Percentiles rank a stretch among this genome's conserved stretches.
These are phyloP conservation scores for Falco cherrug DNA, from an alignment of 2,797 vertebrate genomes.

Conservation along the genomic window DNA sequence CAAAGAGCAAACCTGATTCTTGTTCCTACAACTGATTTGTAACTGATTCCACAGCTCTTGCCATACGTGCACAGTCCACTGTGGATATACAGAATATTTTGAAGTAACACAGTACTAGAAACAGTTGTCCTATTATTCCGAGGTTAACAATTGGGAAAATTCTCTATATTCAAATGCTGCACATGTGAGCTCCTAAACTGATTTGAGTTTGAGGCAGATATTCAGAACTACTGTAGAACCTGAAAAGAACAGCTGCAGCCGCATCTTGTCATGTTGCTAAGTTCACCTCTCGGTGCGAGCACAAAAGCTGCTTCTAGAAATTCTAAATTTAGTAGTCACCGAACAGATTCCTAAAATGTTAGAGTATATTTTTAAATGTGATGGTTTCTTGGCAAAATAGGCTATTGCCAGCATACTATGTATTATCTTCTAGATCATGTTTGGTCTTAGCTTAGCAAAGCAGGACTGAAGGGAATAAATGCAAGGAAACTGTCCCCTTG, in stretches of 20 bases:
- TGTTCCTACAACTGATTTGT: neutral
- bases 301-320: neutral
- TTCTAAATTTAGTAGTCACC: neutral
- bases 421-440: neutral
- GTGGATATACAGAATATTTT: neutral
- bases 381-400: neutral
- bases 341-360: neutral
- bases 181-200: neutral
- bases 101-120: neutral
- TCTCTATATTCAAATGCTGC: neutral
- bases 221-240: neutral
- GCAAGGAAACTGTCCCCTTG: neutral
- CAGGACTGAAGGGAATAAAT: neutral
- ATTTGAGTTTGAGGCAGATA: neutral
- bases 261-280: neutral
- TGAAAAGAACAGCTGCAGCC: neutral
- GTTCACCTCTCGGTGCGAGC: neutral
- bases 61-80: neutral
- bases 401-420: accelerated
- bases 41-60: neutral
- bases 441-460: neutral
- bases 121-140: neutral
- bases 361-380: neutral
- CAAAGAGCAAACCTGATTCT: neutral
- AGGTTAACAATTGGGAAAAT: neutral